Percentiles rank a stretch among this genome's conserved stretches.
Evolutionary conservation across 2,888 invertebrate species (phyloP).

Genomic region (Parascotia fuliginaria): DNA sequence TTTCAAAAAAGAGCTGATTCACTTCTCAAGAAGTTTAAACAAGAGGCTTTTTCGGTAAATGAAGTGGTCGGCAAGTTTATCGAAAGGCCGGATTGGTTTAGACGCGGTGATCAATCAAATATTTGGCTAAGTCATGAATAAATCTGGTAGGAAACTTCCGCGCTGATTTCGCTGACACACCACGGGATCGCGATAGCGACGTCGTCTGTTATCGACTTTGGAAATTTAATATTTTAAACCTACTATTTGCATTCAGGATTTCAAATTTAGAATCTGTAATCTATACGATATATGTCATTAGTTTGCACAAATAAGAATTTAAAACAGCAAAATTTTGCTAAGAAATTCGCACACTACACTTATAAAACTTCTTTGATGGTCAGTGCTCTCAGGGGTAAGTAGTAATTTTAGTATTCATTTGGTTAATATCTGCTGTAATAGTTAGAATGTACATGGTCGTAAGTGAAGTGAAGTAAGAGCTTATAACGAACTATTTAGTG

Average conservation of each 20-base stretch:
- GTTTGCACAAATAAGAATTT: too few relatives aligned
- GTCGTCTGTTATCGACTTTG: constrained; percentile 31
- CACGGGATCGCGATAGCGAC: constrained; percentile 36
- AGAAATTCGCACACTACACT: too few relatives aligned
- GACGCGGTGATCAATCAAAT: constrained; percentile 82
- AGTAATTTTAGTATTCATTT: too few relatives aligned
- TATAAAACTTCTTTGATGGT: too few relatives aligned
- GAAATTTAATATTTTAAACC: constrained; percentile 28
- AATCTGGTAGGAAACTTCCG: constrained; percentile 64
- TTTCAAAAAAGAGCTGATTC: constrained; percentile 64
- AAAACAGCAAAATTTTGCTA: too few relatives aligned
- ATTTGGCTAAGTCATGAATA: constrained; percentile 80
- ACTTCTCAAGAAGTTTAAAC: constrained; percentile 68
- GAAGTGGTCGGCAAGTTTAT: constrained; percentile 79
- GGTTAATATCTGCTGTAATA: too few relatives aligned
- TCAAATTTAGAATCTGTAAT: not conserved
- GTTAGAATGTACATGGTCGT: too few relatives aligned
- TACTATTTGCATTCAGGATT: not conserved
- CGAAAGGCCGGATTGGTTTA: constrained; percentile 70
- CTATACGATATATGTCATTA: too few relatives aligned
- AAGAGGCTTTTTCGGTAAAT: constrained; percentile 72
- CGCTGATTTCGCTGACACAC: constrained; percentile 42
- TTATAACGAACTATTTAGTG: too few relatives aligned
- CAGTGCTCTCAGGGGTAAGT: too few relatives aligned
- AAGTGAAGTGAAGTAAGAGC: too few relatives aligned